Evolutionary conservation across 2,113 vertebrate species (phyloP), one percentile per base, ranked within the genome.

Genomic region (Diadophis punctatus): DNA sequence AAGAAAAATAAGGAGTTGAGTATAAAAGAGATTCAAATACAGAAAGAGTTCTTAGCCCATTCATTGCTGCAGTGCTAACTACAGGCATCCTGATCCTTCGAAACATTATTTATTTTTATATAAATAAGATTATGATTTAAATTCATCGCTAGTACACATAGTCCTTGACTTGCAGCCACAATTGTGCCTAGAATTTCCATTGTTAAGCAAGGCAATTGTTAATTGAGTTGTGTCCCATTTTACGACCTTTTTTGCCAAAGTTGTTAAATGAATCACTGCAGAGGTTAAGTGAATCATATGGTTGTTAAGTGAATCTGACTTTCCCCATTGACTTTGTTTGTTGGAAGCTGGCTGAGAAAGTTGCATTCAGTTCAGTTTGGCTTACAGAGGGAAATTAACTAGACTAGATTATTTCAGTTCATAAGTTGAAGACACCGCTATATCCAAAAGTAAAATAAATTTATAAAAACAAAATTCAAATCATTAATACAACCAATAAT

Each of bases 1-100:
- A 58, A 92, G 34, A 92, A n/a, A 53, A 88, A 92, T 48, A 91
- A 80, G 14, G 14, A 86, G 10, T 48, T 90, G 48, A 86, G 88
- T 20, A 22, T 56, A 43, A 92, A 88, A 74, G 3, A 92, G n/a
- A 88, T 14, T 25, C 6, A 10, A 34, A 14, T 30, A 49, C 12
- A 30, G 80, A 43, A 46, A 80, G 25, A 86, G 27, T 23, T 18
- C 8, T 49, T 48, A 86, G 1, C 5, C 43, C 16, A 88, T 51
- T 80, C 25, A 9, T 63, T 46, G 49, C 53, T 89, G 63, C 20
- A 3, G 25, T 68, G 5, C 6, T 68, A 7, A 89, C 11, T 11
- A 20, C 51, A 88, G 23, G 12, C 49, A n/a, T 63, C 48, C 56
- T 23, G 11, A 22, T 39, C 53, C 46, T 14, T 34, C 53, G 34